Evolutionary conservation across 2,797 vertebrate genomes (phyloP).

Genomic region (Aldrovandia affinis): DNA sequence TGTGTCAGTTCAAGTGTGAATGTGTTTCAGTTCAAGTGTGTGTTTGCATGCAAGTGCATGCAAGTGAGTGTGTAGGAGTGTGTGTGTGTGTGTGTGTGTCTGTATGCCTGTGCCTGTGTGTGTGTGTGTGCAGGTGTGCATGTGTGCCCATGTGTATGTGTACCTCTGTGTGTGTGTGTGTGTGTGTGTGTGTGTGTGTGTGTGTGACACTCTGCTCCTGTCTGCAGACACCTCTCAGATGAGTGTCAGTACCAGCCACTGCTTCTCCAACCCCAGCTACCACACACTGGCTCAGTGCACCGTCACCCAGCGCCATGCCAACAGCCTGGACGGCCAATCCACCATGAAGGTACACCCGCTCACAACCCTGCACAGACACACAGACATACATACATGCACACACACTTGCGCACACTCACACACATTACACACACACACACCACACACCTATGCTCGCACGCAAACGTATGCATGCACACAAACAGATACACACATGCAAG

Average conservation of each 20-base stretch:
- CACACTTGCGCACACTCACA: not conserved
- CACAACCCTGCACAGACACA: not conserved
- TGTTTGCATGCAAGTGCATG: too few species aligned
- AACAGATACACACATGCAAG: not conserved
- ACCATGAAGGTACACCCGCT: slow-evolving; percentile 79
- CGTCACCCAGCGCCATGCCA: slow-evolving; percentile 84
- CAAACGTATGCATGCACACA: not conserved
- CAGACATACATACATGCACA: too few species aligned
- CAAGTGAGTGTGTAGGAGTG: not conserved
- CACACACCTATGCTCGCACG: not conserved
- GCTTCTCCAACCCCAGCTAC: slow-evolving; percentile 94
- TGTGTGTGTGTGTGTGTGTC: not conserved
- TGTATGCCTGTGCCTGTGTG: not conserved
- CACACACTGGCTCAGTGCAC: slow-evolving; percentile 90
- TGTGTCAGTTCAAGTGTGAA: not conserved
- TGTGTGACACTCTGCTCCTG: slow-evolving; percentile 66
- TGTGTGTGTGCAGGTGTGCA: not conserved
- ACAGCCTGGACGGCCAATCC: slow-evolving; percentile 86
- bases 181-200: not conserved
- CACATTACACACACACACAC: not conserved
- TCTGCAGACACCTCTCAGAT: slow-evolving; percentile 80
- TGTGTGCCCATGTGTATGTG: not conserved
- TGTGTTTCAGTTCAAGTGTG: too few species aligned
- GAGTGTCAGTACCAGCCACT: slow-evolving; percentile 72
- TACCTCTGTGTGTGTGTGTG: not conserved